Base-by-base conservation (phyloP, 23 tunicate species). In the Pegea sp. region DNA sequence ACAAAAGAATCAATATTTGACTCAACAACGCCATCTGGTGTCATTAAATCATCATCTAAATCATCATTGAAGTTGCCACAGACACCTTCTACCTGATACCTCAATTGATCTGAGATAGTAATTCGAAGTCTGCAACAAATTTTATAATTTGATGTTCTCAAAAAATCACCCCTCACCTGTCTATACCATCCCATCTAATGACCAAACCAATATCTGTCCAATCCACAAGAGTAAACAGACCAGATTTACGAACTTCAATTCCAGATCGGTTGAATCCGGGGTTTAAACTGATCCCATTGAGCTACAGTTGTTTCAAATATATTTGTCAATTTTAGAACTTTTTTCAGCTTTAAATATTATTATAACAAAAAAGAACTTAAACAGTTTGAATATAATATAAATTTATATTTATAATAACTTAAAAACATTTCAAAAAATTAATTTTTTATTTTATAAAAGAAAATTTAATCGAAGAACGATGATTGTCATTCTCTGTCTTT, bases 141-240 rank as follows among this genome's bases (percentile, higher is more conserved):
- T 11, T 38, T 38, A 8, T 38, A n/a, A n/a, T 38, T 38, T 38
- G 16, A 38, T 38, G 11, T 38, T 31, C 5, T 8, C 18, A 7
- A 4, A 33, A 31, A 58, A 58, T 4, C 5, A 8, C 20, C 6
- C 28, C 59, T 55, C 33, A 73, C 81, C 81, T 57, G 53, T 73
- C 81, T 22, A 29, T 52, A 5, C 81, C 81, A 33, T 73, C 81
- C 81, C 81, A 73, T 65, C 60, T 54, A 18, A 73, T 38, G 32
- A 55, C 42, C 58, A 73, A 29, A 0, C 71, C 65, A 26, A 64
- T 58, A 24, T 24, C 23, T 20, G 51, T 49, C 49, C 60, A 73
- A 26, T 73, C 71, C 7, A 56, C 81, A 28, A 73, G 51, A 21
- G 56, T 34, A 44, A 73, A 73, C 26, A 50, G 32, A 22, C 81